Base-by-base conservation (phyloP, 1,140 invertebrate species). In the Listronotus bonariensis region DNA sequence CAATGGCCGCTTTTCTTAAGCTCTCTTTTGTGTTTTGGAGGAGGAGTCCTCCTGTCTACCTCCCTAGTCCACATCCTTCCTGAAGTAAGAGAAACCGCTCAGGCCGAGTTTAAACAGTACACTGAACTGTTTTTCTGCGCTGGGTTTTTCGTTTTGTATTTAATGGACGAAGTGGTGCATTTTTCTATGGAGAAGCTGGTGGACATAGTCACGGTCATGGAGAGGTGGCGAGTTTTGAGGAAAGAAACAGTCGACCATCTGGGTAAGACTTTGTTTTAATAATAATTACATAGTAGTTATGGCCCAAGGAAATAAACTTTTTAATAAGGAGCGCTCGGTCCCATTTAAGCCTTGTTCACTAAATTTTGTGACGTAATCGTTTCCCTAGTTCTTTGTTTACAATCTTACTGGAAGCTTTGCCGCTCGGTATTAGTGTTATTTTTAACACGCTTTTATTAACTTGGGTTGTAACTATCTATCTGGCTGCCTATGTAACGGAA, bases 21-120 rank as follows among this genome's bases (percentile, higher is more conserved):
- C 8, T 80, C 83, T 11, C 75, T 92, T 9, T 82, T 93, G 0
- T 93, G 91, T 72, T 92, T 92, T 67, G 92, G 92, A 18, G 92
- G 88, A 4, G 93, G 93, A 0, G 91, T 96, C 7, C 83, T 96
- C 31, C 76, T 96, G 14, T 90, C 89, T 0, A 95, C 93, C 0
- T 88, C 90, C 17, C 77, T 93, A 38, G 80, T 92, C 3, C 92
- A 95, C 77, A 89, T 95, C 80, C 79, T 95, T 40, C 92, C 92
- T 14, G 93, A 95, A 80, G 86, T 90, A 43, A 49, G 71, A 45
- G 69, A 73, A 63, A 45, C 49, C 20, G 18, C 72, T 10, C 46
- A 49, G 0, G 14, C 59, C 36, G 62, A 60, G 20, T 72, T 68
- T 49, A 65, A 69, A 40, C 57, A 82, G 20, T 82, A 85, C 67